A percentile compares a stretch with the other conserved stretches of the same genome.
These are phyloP conservation scores for Oryzias melastigma DNA, from an alignment of 2,113 vertebrate species.

Conservation along the genomic window DNA sequence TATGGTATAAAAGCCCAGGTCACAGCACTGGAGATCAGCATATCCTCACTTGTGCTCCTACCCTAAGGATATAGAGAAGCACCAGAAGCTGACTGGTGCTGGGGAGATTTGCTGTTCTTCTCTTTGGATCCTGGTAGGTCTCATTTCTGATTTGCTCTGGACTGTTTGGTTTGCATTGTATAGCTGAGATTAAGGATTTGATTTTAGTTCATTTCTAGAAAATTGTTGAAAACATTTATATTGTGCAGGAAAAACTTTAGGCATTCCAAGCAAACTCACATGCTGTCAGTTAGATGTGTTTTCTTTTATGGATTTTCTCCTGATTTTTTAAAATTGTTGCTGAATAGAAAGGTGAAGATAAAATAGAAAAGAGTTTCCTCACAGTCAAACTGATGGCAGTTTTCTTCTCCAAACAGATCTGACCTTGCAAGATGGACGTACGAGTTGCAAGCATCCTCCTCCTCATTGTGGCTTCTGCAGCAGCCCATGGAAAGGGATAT, in stretches of 20 bases:
- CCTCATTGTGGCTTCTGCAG: constrained; percentile 77
- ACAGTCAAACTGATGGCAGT: constrained; percentile 15
- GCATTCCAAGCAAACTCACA: not conserved
- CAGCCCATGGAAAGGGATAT: constrained; percentile 83
- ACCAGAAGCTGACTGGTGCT: constrained; percentile 64
- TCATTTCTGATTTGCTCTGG: constrained; percentile 36
- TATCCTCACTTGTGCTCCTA: constrained; percentile 80
- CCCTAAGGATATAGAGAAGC: constrained; percentile 78
- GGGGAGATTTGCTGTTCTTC: constrained; percentile 58
- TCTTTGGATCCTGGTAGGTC: constrained; percentile 82
- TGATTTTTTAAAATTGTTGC: constrained; percentile 6
- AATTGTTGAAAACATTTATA: not conserved
- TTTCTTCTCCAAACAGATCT: constrained; percentile 69
- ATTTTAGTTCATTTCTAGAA: not conserved
- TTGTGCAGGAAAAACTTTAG: not conserved
- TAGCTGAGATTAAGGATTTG: constrained; percentile 11
- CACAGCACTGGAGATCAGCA: constrained; percentile 76
- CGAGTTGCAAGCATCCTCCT: constrained; percentile 79
- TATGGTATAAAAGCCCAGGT: constrained; percentile 88
- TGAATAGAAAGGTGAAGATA: not conserved
- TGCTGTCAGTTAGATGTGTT: not conserved
- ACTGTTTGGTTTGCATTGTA: constrained; percentile 12
- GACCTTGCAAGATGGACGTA: constrained; percentile 85
- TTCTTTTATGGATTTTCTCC: not conserved
- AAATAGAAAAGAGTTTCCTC: not conserved